Base-by-base conservation (phyloP, 2,888 invertebrate species). In the Julus scandinavius region DNA sequence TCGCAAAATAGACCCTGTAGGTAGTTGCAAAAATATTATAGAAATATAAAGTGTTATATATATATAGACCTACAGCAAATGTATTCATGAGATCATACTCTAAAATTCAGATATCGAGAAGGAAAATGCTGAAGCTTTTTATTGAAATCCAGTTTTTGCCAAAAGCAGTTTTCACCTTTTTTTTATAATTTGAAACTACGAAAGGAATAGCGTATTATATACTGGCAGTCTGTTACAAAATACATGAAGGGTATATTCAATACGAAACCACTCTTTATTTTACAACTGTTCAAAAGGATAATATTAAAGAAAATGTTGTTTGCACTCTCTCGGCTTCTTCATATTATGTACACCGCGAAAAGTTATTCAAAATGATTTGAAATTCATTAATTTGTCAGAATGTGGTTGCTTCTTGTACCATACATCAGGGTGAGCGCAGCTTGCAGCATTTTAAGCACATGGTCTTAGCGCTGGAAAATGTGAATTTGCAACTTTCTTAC, bases 371-470 rank as follows among this genome's bases (percentile, higher is more conserved):
- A 72, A 29, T 29, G 29, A 72, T 72, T 72, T 72, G 72, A 72
- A 63, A 72, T 72, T 29, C 72, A 72, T 72, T n/a, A 72, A 72
- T 72, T 72, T 72, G 29, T 72, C 72, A 72, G 29, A 72, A 29
- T 72, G 72, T 72, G 72, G 72, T 72, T 72, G 72, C n/a, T 29
- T 6, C 20, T 72, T 72, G 49, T 1, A 13, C 58, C 9, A 72
- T 72, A n/a, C 2, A 72, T 5, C 72, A 72, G 7, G 29, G 9
- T 29, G 72, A 3, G 72, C 72, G 29, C 29, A 72, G 72, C 72
- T 72, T 72, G 72, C 72, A 72, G 29, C 72, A 29, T 9, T 72
- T 49, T 72, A 29, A 63, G n/a, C 63, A 20, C 20, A n/a, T 63
- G 63, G 20, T 63, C n/a, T 63, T 63, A n/a, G 63, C 20, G 20